These are phyloP conservation scores for Mya arenaria DNA, from an alignment of 1,140 invertebrate species.

Conservation along the genomic window DNA sequence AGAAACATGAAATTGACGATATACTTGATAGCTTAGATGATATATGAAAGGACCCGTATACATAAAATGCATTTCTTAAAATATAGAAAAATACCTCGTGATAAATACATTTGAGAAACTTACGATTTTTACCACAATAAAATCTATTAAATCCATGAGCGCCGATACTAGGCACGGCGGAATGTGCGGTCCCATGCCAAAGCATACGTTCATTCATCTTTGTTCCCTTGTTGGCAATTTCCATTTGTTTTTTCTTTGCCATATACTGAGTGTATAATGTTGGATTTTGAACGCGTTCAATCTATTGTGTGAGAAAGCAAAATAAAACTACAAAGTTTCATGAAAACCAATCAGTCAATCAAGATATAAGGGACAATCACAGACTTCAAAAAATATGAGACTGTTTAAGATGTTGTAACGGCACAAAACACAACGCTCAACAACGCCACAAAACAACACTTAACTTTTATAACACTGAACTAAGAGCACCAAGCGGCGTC, in stretches of 20 bases:
- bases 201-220: slow-evolving; percentile 56
- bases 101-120: no score
- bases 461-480: background rate
- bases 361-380: background rate
- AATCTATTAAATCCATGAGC: slow-evolving; percentile 69
- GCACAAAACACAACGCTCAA: background rate
- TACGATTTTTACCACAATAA: slow-evolving; percentile 67
- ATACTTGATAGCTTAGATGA: no score
- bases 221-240: background rate
- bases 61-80: no score
- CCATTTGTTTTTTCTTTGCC: slow-evolving; percentile 10
- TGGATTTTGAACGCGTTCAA: slow-evolving; percentile 29
- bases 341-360: background rate
- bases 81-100: no score
- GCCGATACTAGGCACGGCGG: slow-evolving; percentile 62
- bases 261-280: slow-evolving; percentile 33
- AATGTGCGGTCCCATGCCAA: slow-evolving; percentile 61
- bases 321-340: background rate
- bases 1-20: no score
- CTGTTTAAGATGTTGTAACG: background rate
- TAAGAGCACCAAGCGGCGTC: background rate
- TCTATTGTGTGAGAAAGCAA: background rate
- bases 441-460: background rate
- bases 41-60: no score
- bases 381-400: background rate